Base-by-base conservation (phyloP, 2,888 invertebrate genomes). In the Xanthia icteritia region DNA sequence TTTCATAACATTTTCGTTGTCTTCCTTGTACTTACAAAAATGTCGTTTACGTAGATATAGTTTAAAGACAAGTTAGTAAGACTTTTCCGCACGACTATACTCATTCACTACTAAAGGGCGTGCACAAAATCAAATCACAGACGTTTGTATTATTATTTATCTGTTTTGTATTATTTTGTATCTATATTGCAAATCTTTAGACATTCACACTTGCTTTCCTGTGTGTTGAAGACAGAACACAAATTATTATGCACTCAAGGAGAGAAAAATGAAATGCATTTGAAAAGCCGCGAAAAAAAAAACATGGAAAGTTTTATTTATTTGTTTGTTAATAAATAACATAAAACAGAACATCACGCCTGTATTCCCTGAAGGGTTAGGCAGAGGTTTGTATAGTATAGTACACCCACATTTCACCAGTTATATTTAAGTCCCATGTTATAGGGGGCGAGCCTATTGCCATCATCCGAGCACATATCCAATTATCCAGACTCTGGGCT, bases 71-170 rank as follows among this genome's bases (percentile, higher is more conserved):
- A 31, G 5, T 8, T 23, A 20, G 60, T 6, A n/a, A n/a, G 56
- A 78, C 67, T 91, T 91, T 82, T 87, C 80, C 66, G 15, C 79
- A 15, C 82, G 90, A 85, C 56, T 83, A 88, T 92, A 91, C 91
- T 42, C 76, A 87, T 88, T 85, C 84, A 83, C 84, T 83, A 79
- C 85, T 82, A 90, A 90, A 91, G 88, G 90, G 91, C 90, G 89
- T 86, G 85, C 78, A 85, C 79, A 69, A 85, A 86, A 86, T 86
- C 83, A 81, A 88, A 88, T 87, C 78, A 69, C 76, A 71, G 79
- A 81, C 78, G 75, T 81, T 77, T 81, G 76, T 60, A 76, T 82
- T 86, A 76, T 82, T 74, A 77, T 74, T 67, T 69, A 72, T 63
- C 11, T 61, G 63, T 63, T 81, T 74, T 69, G 69, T 77, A 63